A percentile compares a stretch with the other conserved stretches of the same genome.
These are phyloP conservation scores for Fulica atra DNA, from an alignment of 2,113 vertebrate species.

Conservation along the genomic window DNA sequence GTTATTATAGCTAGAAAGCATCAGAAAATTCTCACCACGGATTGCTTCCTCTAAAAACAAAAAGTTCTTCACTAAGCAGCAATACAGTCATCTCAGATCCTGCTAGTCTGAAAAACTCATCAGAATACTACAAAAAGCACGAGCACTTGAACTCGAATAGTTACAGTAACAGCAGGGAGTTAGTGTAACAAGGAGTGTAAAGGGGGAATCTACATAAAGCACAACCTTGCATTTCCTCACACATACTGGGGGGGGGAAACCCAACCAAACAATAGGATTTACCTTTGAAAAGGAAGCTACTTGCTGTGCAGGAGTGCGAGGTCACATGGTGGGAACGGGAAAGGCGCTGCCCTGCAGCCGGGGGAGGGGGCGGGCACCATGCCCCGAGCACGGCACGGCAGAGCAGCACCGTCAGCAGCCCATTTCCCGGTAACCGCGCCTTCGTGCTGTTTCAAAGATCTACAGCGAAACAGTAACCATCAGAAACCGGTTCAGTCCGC, in stretches of 20 bases:
- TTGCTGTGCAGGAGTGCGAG: neutral
- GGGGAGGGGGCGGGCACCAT: neutral
- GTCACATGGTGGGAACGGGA: conserved; percentile 7
- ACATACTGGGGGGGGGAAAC: accelerated
- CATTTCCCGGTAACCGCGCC: neutral
- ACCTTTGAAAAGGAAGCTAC: neutral
- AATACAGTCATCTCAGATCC: neutral
- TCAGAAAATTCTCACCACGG: neutral
- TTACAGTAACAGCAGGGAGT: accelerated
- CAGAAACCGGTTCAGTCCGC: neutral
- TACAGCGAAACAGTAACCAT: accelerated
- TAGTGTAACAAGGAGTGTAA: neutral
- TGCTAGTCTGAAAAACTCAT: neutral
- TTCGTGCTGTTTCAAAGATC: neutral
- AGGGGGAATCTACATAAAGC: neutral
- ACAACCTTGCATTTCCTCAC: accelerated
- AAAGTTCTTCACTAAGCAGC: neutral
- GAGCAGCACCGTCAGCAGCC: neutral
- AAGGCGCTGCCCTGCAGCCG: neutral
- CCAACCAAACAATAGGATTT: too few species aligned
- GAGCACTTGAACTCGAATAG: neutral
- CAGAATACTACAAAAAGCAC: neutral
- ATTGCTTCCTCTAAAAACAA: neutral
- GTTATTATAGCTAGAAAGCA: neutral
- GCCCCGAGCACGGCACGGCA: neutral